phyloP scores from a whole-genome alignment of 2,797 vertebrate species.

The Varecia variegata region DNA sequence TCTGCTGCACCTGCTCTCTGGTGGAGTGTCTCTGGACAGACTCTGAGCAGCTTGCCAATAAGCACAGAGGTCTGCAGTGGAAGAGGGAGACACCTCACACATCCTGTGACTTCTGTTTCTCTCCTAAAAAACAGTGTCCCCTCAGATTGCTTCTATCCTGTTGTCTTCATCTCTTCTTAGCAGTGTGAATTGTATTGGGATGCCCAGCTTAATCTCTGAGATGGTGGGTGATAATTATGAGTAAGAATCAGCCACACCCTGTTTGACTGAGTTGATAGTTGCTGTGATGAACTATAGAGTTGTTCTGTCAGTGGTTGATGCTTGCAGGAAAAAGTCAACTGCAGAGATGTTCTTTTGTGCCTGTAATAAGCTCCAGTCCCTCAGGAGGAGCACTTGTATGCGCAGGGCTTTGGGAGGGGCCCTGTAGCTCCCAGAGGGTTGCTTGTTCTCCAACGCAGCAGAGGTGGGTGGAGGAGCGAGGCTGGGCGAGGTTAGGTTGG shows the following conservation, averaged over 20 bases:
- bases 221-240: background rate
- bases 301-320: background rate
- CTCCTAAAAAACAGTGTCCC: background rate
- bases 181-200: background rate
- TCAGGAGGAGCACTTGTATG: background rate
- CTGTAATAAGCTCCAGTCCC: background rate
- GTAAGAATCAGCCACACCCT: background rate
- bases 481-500: background rate
- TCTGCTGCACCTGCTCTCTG: background rate
- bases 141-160: background rate
- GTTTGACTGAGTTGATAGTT: background rate
- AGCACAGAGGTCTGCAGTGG: background rate
- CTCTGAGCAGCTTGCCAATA: background rate
- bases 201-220: background rate
- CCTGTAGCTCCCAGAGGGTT: background rate
- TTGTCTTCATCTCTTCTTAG: background rate
- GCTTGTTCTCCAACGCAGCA: background rate
- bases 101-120: background rate
- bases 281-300: background rate
- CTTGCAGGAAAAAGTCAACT: background rate
- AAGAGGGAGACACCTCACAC: background rate
- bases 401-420: background rate
- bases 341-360: background rate
- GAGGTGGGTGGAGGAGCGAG: background rate
- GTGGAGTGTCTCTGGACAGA: background rate